Base-by-base conservation (phyloP, 2,113 vertebrate species). In the Rhipidura dahli region DNA sequence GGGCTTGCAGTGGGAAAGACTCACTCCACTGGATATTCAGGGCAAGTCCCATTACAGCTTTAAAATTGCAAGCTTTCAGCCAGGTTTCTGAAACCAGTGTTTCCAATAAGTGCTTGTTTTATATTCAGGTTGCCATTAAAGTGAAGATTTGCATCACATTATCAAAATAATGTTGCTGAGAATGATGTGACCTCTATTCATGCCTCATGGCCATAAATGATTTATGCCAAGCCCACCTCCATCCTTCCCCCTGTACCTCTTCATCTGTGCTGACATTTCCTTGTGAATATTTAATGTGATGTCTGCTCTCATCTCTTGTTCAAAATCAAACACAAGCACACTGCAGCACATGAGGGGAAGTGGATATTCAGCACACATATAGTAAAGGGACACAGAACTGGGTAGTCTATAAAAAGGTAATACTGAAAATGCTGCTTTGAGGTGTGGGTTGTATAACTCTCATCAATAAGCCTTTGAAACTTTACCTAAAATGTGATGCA, bases 241-340 rank as follows among this genome's bases (percentile, higher is more conserved):
- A 81, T 51, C 56, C 61, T 65, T 87, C 56, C 79, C 84, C 35
- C 61, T 79, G 33, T 35, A 40, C 89, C 47, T 47, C 51, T 66
- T 97, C 83, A 75, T 94, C 78, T 69, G 83, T 17, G 63, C 77
- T 97, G 96, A 94, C 91, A 94, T 90, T 90, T 96, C 91, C 90
- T 80, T n/a, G 24, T 97, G 96, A 97, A 96, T 96, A 93, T 95
- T 97, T 97, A 94, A 95, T 72, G 40, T 93, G 90, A 83, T 75
- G 71, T 90, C 91, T 97, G 42, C 42, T 94, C 72, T 96, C 40
- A 84, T 96, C 54, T 92, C 80, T 77, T 70, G 65, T 54, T 76
- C 59, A 85, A 73, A 97, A 95, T 90, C 71, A 94, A 94, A 35
- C 30, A 68, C 49, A 66, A 83, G 61, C 95, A 87, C 87, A 7